phyloP scores from a whole-genome alignment of 1,140 invertebrate species.

The Eumaeus atala region DNA sequence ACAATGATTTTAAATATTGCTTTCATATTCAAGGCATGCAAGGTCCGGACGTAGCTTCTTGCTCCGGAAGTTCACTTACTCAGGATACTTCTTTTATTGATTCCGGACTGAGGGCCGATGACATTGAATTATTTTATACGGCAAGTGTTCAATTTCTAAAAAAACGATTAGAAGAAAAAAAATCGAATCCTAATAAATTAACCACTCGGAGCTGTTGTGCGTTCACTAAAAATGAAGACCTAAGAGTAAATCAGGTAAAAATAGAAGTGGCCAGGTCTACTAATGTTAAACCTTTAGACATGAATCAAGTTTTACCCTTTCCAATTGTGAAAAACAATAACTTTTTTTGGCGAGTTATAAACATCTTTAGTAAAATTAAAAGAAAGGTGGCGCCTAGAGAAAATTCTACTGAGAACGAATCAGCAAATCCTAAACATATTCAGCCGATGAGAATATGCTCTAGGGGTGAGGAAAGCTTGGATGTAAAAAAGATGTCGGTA shows the following conservation, averaged over 20 bases:
- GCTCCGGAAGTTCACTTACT: no score
- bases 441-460: no score
- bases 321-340: conserved; percentile 45
- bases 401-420: no score
- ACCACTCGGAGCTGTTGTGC: no score
- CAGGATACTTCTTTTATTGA: not conserved
- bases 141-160: conserved; percentile 56
- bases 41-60: no score
- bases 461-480: no score
- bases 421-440: no score
- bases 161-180: conserved; percentile 44
- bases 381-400: no score
- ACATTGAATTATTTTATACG: conserved; percentile 45
- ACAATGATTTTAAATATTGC: no score
- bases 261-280: not conserved
- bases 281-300: conserved; percentile 33
- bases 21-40: no score
- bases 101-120: conserved; percentile 23
- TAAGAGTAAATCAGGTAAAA: not conserved
- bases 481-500: no score
- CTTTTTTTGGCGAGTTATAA: conserved; percentile 41
- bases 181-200: not conserved
- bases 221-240: not conserved
- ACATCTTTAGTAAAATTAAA: conserved; percentile 34
- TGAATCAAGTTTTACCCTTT: conserved; percentile 53